These are phyloP conservation scores for Euwallacea similis DNA, from an alignment of 1,140 invertebrate genomes.

Conservation along the genomic window DNA sequence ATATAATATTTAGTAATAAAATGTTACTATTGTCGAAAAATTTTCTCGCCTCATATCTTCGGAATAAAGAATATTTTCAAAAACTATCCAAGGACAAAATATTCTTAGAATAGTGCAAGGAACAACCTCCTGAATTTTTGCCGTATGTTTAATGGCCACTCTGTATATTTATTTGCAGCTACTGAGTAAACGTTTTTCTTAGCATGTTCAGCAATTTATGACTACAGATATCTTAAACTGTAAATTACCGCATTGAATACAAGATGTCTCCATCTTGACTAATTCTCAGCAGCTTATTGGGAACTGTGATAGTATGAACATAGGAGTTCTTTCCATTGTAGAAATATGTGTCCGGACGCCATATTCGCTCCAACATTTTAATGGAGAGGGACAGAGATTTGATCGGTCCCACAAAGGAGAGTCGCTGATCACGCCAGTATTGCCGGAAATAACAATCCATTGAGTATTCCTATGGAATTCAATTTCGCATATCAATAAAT, in stretches of 20 bases:
- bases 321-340: conserved; percentile 91
- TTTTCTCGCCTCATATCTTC: no score
- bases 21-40: no score
- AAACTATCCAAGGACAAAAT: no score
- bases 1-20: no score
- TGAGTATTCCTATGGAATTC: conserved; percentile 77
- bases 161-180: no score
- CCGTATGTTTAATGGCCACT: no score
- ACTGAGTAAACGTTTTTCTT: no score
- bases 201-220: no score
- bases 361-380: conserved; percentile 90
- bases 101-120: no score
- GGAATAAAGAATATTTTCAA: no score
- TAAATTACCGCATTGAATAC: conserved; percentile 86
- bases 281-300: conserved; percentile 90
- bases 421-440: conserved; percentile 80
- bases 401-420: conserved; percentile 81
- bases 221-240: no score
- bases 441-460: conserved; percentile 97
- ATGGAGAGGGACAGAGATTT: conserved; percentile 83
- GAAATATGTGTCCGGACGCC: conserved; percentile 95
- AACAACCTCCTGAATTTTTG: no score
- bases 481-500: not conserved
- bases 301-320: conserved; percentile 92
- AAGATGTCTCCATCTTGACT: conserved; percentile 88